Conservation (phyloP, 2,888 invertebrate genomes). For the Heliconius ethilla region DNA sequence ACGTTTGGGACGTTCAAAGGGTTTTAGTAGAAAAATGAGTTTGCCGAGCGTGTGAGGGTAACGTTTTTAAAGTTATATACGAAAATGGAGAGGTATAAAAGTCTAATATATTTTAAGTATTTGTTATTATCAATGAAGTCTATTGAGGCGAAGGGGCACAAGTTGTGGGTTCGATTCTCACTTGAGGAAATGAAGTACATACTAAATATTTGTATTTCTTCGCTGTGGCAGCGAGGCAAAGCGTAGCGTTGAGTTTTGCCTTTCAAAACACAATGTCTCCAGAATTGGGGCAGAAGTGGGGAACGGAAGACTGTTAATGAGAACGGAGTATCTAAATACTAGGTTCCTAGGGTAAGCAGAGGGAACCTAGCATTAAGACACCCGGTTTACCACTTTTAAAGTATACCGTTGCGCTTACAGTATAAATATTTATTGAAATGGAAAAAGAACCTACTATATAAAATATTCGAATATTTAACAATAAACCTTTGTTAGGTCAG, state of each 20-base stretch:
- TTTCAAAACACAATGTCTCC: neutral
- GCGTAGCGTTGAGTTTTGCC: neutral
- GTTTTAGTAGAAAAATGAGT: constrained; percentile 32
- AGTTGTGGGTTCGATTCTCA: neutral
- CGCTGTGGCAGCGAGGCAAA: neutral
- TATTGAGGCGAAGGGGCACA: too few relatives aligned
- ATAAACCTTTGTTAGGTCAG: too few relatives aligned
- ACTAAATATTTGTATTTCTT: neutral
- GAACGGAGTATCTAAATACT: too few relatives aligned
- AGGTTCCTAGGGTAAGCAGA: too few relatives aligned
- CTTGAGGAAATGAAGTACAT: neutral
- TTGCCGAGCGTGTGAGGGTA: neutral
- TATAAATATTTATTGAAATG: too few relatives aligned
- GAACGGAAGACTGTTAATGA: too few relatives aligned
- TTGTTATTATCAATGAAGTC: neutral
- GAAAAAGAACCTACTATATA: too few relatives aligned
- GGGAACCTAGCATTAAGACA: too few relatives aligned
- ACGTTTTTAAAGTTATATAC: neutral
- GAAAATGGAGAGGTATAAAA: neutral
- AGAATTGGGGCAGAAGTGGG: too few relatives aligned
- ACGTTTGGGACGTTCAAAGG: constrained; percentile 38
- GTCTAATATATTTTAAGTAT: neutral
- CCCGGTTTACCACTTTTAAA: too few relatives aligned
- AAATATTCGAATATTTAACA: too few relatives aligned
- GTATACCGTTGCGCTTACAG: too few relatives aligned